Percentiles rank a stretch among this genome's conserved stretches.
phyloP scores from a whole-genome alignment of 1,140 invertebrate species.

The Stenopsyche tienmushanensis region DNA sequence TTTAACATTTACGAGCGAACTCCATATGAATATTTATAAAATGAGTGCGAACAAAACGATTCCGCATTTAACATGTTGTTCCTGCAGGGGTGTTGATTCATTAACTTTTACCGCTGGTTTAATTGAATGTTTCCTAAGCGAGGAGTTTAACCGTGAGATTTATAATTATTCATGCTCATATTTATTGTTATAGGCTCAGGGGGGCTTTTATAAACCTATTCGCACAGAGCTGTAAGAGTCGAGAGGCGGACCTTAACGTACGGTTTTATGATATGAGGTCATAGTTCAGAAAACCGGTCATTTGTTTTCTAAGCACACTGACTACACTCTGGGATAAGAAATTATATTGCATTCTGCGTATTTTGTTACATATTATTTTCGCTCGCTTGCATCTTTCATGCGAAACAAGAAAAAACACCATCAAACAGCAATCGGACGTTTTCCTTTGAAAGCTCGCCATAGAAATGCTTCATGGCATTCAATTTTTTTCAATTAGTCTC shows the following conservation, averaged over 20 bases:
- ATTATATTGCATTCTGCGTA: neutral
- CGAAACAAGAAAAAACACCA: too few relatives aligned
- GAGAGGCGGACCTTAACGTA: conserved; percentile 6
- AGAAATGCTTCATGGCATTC: too few relatives aligned
- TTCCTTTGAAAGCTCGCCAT: too few relatives aligned
- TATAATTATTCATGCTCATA: neutral
- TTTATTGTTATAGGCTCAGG: conserved; percentile 3
- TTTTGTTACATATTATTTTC: too few relatives aligned
- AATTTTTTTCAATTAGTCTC: too few relatives aligned
- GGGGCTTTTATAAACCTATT: conserved; percentile 10
- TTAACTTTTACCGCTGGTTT: neutral
- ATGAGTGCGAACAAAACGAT: too few relatives aligned
- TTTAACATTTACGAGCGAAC: too few relatives aligned
- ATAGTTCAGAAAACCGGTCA: conserved; percentile 8
- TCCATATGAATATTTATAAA: too few relatives aligned
- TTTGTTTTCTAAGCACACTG: conserved; percentile 7
- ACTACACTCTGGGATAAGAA: neutral
- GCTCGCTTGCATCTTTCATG: too few relatives aligned
- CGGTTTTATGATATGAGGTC: conserved; percentile 13
- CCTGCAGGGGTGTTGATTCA: neutral
- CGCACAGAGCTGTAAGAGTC: neutral
- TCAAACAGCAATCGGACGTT: too few relatives aligned
- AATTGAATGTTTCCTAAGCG: neutral
- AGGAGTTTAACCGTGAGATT: neutral
- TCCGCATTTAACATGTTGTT: too few relatives aligned